These are phyloP conservation scores for Chaenocephalus aceratus DNA, from an alignment of 2,113 vertebrate species.

Conservation along the genomic window DNA sequence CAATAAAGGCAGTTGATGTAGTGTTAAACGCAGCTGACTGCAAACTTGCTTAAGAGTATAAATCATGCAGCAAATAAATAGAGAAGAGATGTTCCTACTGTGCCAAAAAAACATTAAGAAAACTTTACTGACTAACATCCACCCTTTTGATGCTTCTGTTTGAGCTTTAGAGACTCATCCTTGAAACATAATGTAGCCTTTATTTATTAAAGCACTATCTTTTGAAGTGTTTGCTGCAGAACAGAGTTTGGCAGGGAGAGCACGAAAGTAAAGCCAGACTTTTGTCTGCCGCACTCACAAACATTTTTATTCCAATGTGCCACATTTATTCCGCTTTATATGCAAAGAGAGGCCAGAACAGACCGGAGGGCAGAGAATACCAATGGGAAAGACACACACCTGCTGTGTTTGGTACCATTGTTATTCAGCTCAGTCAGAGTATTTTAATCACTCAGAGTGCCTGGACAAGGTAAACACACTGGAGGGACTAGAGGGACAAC, in stretches of 20 bases:
- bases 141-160: conserved; percentile 1
- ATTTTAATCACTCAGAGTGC: conserved; percentile 60
- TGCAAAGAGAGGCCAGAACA: conserved; percentile 30
- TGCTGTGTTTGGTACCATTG: conserved; percentile 50
- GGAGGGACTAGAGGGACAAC: conserved; percentile 56
- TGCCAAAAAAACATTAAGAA: not conserved
- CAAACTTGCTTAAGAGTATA: not conserved
- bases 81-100: conserved; percentile 8
- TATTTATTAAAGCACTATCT: conserved; percentile 52
- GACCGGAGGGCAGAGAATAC: conserved; percentile 21
- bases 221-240: conserved; percentile 43
- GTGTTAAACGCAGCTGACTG: conserved; percentile 11
- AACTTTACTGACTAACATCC: not conserved
- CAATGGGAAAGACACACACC: conserved; percentile 36
- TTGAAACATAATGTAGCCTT: conserved; percentile 30
- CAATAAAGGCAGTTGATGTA: not conserved
- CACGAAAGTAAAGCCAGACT: conserved; percentile 53
- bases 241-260: conserved; percentile 40
- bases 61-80: conserved; percentile 2
- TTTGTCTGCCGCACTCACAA: conserved; percentile 52
- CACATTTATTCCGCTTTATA: conserved; percentile 57
- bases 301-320: conserved; percentile 35
- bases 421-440: conserved; percentile 54
- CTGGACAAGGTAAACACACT: conserved; percentile 72
- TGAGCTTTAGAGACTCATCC: conserved; percentile 29